These are phyloP conservation scores for Mesochorus sp. DNA, from an alignment of 2,888 invertebrate genomes.

Conservation along the genomic window DNA sequence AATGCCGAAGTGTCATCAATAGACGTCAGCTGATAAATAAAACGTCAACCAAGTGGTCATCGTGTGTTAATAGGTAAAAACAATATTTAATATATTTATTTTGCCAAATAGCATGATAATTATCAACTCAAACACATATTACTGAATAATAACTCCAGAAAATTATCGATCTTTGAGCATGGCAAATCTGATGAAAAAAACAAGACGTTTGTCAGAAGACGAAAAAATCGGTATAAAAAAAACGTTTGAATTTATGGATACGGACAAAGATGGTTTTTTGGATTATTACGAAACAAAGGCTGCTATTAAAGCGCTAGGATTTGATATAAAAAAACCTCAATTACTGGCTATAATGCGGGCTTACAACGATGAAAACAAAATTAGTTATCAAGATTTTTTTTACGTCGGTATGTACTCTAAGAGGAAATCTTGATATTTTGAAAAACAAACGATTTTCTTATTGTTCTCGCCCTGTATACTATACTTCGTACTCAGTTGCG, in stretches of 20 bases:
- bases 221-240: conserved; percentile 66
- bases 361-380: conserved; percentile 61
- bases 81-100: too few relatives aligned
- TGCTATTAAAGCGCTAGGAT: conserved; percentile 70
- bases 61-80: too few relatives aligned
- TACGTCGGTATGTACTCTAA: conserved; percentile 68
- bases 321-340: conserved; percentile 69
- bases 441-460: neutral
- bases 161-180: conserved; percentile 1
- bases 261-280: conserved; percentile 70
- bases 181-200: conserved; percentile 48
- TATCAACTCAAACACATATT: neutral
- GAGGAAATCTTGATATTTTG: neutral
- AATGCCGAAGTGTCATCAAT: too few relatives aligned
- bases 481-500: conserved; percentile 60
- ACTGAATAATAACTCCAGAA: neutral
- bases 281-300: conserved; percentile 73
- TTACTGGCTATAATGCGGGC: conserved; percentile 68
- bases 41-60: too few relatives aligned
- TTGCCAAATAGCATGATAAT: too few relatives aligned
- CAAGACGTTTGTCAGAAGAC: conserved; percentile 59
- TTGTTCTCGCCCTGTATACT: neutral
- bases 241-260: conserved; percentile 70
- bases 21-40: too few relatives aligned
- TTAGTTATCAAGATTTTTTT: conserved; percentile 69